These are phyloP conservation scores for Parnassius orleans DNA, from an alignment of 2,888 invertebrate species.

Conservation along the genomic window DNA sequence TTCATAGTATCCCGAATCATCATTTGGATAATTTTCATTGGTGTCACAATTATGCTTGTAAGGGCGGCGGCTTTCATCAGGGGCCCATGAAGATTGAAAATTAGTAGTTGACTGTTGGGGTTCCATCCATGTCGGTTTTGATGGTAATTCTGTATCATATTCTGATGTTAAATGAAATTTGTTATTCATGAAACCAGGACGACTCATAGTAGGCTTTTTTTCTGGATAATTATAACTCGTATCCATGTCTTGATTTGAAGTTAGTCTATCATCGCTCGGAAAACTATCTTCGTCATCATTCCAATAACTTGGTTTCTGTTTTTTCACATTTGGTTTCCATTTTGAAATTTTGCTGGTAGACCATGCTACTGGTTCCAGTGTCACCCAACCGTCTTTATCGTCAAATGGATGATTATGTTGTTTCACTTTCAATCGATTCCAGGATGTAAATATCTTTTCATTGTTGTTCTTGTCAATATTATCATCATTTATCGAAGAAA, in stretches of 20 bases:
- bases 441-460: conserved; percentile 64
- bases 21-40: conserved; percentile 54
- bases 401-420: conserved; percentile 83
- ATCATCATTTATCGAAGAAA: conserved; percentile 40
- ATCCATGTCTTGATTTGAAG: conserved; percentile 49
- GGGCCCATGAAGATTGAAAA: conserved; percentile 60
- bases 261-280: conserved; percentile 43
- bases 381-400: conserved; percentile 89
- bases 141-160: conserved; percentile 64
- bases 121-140: conserved; percentile 65
- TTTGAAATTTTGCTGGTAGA: conserved; percentile 89
- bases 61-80: conserved; percentile 67
- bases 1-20: conserved; percentile 61
- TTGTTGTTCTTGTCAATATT: conserved; percentile 47
- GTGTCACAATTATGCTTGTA: conserved; percentile 69
- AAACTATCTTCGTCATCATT: conserved; percentile 59
- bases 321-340: conserved; percentile 85
- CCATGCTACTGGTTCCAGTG: conserved; percentile 89
- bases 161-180: conserved; percentile 58
- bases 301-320: conserved; percentile 74
- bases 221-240: conserved; percentile 55
- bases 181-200: conserved; percentile 68
- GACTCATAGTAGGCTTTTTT: conserved; percentile 55
- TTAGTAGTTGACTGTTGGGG: conserved; percentile 52
- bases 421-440: conserved; percentile 78